A percentile compares a stretch with the other conserved stretches of the same genome.
phyloP scores from a whole-genome alignment of 2,113 vertebrate species.

The Sebastes schlegelii region DNA sequence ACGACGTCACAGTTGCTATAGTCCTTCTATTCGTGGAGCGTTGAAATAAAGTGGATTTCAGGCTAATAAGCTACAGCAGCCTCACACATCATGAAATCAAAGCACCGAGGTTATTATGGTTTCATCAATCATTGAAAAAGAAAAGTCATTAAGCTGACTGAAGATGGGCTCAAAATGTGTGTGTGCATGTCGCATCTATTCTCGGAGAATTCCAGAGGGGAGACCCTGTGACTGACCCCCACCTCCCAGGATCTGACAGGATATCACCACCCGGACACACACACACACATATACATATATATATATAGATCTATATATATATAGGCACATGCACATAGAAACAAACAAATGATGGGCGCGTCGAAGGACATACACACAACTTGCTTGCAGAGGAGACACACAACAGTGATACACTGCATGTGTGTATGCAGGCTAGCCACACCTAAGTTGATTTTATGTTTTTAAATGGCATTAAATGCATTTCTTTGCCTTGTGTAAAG shows the following conservation, averaged over 20 bases:
- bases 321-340: not conserved
- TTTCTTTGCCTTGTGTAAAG: not conserved
- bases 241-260: slow-evolving; percentile 77
- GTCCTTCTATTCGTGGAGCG: slow-evolving; percentile 2
- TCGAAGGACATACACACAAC: slow-evolving; percentile 7
- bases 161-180: slow-evolving; percentile 53
- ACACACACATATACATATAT: slow-evolving; percentile 11
- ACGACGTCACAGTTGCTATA: not conserved
- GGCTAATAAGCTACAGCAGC: not conserved
- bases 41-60: slow-evolving; percentile 24
- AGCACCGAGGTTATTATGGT: slow-evolving; percentile 10
- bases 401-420: not conserved
- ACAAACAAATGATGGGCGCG: slow-evolving; percentile 22
- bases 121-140: slow-evolving; percentile 17
- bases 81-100: not conserved
- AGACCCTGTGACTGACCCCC: slow-evolving; percentile 83
- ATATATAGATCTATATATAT: not conserved
- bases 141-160: slow-evolving; percentile 36
- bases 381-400: not conserved
- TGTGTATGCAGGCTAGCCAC: not conserved
- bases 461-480: not conserved
- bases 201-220: slow-evolving; percentile 83
- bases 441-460: not conserved
- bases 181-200: slow-evolving; percentile 72
- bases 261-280: slow-evolving; percentile 62